Evolutionary conservation across 2,113 vertebrate species (phyloP).

Genomic region (Calonectris borealis): DNA sequence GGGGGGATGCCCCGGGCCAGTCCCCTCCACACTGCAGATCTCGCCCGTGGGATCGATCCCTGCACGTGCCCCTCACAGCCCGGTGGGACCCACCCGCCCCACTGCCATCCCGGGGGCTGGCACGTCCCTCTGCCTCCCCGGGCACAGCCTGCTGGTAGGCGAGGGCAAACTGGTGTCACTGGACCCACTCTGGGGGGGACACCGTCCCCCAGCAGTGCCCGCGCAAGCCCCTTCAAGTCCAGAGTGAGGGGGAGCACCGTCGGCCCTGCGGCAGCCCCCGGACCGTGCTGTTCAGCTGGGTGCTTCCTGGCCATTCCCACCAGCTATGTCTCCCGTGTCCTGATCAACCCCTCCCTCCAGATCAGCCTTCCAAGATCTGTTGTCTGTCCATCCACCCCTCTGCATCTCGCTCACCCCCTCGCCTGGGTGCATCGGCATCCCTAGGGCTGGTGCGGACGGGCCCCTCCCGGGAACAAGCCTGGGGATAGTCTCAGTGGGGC

Average conservation of each 20-base stretch:
- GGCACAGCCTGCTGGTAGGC: neutral
- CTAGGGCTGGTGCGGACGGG: neutral
- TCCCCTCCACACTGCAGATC: neutral
- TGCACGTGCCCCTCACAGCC: neutral
- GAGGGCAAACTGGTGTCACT: neutral
- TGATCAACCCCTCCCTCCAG: neutral
- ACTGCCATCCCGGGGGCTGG: neutral
- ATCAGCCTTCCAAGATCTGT: neutral
- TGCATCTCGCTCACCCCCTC: fast-evolving
- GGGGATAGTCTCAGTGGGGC: neutral
- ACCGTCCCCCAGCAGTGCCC: neutral
- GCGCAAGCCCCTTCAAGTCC: neutral
- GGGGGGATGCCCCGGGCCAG: neutral
- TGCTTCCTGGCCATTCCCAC: neutral
- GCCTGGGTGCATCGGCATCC: neutral
- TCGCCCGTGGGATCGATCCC: neutral
- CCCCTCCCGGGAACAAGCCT: neutral
- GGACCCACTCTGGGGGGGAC: neutral
- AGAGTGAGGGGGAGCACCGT: neutral
- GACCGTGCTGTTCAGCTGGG: no score
- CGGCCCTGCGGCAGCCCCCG: neutral
- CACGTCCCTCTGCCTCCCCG: neutral
- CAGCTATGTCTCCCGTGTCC: neutral
- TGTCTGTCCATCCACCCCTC: neutral
- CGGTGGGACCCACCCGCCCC: fast-evolving